Evolutionary conservation across 2,113 vertebrate genomes (phyloP).

Genomic region (Eretmochelys imbricata): DNA sequence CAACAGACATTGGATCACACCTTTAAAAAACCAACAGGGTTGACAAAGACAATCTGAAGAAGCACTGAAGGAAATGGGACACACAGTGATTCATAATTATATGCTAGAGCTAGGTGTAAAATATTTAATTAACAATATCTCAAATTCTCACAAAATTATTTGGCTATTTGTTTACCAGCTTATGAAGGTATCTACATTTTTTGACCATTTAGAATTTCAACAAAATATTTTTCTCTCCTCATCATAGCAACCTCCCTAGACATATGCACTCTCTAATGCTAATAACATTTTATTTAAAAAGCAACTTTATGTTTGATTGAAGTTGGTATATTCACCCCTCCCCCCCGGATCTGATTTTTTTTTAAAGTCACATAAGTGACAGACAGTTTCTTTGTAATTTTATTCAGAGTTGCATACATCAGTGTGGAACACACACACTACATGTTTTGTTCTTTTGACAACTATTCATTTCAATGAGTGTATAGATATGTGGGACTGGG

Average conservation of each 20-base stretch:
- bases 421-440: constrained; percentile 44
- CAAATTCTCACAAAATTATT: background rate
- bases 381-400: constrained; percentile 2
- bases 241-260: background rate
- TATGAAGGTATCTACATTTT: background rate
- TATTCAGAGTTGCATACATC: constrained; percentile 48
- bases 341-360: background rate
- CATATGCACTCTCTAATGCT: background rate
- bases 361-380: constrained; percentile 26
- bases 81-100: rapidly evolving
- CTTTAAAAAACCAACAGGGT: background rate
- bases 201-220: background rate
- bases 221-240: constrained; percentile 5
- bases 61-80: background rate
- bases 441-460: constrained; percentile 66
- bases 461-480: constrained; percentile 61
- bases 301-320: constrained; percentile 2
- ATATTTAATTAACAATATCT: background rate
- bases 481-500: constrained; percentile 25
- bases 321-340: background rate
- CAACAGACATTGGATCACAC: background rate
- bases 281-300: background rate
- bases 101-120: background rate
- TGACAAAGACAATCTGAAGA: background rate
- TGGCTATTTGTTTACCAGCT: background rate